Conservation (phyloP, 2,888 invertebrate genomes). For the Oxycera nigricornis region DNA sequence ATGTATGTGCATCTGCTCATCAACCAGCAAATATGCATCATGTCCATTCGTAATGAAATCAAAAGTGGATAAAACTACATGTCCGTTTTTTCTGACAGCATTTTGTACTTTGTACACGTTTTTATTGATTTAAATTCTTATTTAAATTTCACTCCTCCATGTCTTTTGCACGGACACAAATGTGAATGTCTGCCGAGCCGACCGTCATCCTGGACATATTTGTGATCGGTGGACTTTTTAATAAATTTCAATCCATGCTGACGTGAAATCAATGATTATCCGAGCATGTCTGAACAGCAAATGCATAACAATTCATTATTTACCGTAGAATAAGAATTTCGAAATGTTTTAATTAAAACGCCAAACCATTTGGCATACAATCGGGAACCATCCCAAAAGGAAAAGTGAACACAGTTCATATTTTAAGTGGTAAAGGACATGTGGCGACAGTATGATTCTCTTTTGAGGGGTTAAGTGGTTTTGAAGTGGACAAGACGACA, state of each 20-base stretch:
- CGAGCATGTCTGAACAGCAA: too few species aligned
- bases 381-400: neutral
- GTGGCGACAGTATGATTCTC: constrained; percentile 34
- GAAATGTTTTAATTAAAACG: too few species aligned
- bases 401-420: neutral
- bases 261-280: too few species aligned
- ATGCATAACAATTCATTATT: too few species aligned
- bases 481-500: constrained; percentile 35
- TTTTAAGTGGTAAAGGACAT: constrained; percentile 30
- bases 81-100: neutral
- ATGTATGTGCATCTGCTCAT: neutral
- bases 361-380: too few species aligned
- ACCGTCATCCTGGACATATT: too few species aligned
- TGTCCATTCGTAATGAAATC: constrained; percentile 3
- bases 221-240: too few species aligned
- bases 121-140: constrained; percentile 3
- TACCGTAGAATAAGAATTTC: too few species aligned
- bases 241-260: too few species aligned
- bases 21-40: neutral
- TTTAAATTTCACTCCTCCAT: too few species aligned
- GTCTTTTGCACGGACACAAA: too few species aligned
- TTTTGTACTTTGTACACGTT: constrained; percentile 3
- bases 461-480: constrained; percentile 28
- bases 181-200: neutral
- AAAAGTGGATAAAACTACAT: constrained; percentile 3